phyloP scores from a whole-genome alignment of 2,888 invertebrate species.

The Epistrophella euchroma region DNA sequence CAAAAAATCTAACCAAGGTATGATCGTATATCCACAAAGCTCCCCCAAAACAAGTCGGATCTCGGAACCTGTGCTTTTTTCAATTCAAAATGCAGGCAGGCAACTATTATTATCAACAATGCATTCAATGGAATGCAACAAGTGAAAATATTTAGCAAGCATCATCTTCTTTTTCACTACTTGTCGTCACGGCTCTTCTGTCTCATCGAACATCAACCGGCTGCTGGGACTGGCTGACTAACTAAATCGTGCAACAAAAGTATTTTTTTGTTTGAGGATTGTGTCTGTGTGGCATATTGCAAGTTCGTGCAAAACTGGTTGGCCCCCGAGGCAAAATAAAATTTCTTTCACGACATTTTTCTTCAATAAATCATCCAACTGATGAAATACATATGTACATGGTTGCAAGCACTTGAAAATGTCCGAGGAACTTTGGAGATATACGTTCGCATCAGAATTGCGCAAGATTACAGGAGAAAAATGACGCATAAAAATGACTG shows the following conservation, averaged over 20 bases:
- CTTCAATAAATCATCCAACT: constrained; percentile 44
- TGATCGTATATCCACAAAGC: not conserved
- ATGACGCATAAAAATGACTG: constrained; percentile 7
- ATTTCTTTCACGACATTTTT: constrained; percentile 28
- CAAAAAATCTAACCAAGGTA: not conserved
- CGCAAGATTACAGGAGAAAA: constrained; percentile 58
- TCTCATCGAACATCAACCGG: not conserved
- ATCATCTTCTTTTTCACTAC: constrained; percentile 35
- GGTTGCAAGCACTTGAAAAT: not conserved
- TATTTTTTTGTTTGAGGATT: constrained; percentile 7
- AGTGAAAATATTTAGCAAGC: constrained; percentile 68
- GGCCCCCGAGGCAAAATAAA: constrained; percentile 11
- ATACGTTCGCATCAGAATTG: constrained; percentile 57
- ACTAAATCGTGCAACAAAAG: constrained; percentile 58
- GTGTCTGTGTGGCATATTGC: constrained; percentile 50
- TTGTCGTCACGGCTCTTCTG: not conserved
- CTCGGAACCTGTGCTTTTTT: constrained; percentile 50
- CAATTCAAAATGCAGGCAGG: not conserved
- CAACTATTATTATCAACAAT: not conserved
- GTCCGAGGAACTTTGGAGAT: constrained; percentile 6
- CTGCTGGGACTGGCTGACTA: constrained; percentile 8
- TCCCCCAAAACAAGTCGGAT: constrained; percentile 58
- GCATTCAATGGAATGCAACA: constrained; percentile 60
- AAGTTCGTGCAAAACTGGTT: constrained; percentile 49
- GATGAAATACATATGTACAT: not conserved